Evolutionary conservation across 2,797 vertebrate genomes (phyloP), one percentile per base, ranked within the genome.

Genomic region (Erpetoichthys calabaricus): DNA sequence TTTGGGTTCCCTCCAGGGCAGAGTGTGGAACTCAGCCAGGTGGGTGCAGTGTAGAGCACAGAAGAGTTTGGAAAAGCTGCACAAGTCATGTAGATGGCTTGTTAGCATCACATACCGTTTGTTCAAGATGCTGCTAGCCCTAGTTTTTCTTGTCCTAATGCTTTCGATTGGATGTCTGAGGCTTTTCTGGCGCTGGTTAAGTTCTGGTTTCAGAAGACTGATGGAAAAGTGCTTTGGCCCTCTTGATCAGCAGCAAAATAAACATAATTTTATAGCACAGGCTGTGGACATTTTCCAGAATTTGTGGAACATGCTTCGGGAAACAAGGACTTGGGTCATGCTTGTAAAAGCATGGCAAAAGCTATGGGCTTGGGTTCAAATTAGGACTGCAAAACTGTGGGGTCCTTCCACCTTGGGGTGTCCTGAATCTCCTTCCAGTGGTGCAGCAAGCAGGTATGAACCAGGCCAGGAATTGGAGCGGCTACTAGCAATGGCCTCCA

Each of bases 381-480:
- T 73, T 46, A 63, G 62, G 44, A 72, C 60, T 49, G 60, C 62
- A 60, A 71, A 81, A 56, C 74, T 65, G 63, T 77, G 60, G 55
- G 52, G 70, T 52, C 47, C 41, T 55, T 5, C 5, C 44, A 44
- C 46, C 2, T 1, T 25, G 25, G 2, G 25, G 25, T 25, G 25
- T 25, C 74, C 72, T 1, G 75, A 75, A 47, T 83, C 73, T 2
- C 75, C 86, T 0, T 67, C 68, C 56, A 68, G 71, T 52, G 59
- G 54, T 41, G 44, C 57, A 4, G 69, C 69, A 4, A 76, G 78
- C 43, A 80, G 75, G 60, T 70, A 63, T 63, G 75, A 77, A 60
- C 82, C 88, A 1, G 85, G 79, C 43, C 84, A 90, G 68, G 92
- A 92, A 73, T 77, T 97, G 61, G 76, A 87, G 56, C 83, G 92